phyloP scores from a whole-genome alignment of 2,888 invertebrate species.

The Horisme vitalbata region DNA sequence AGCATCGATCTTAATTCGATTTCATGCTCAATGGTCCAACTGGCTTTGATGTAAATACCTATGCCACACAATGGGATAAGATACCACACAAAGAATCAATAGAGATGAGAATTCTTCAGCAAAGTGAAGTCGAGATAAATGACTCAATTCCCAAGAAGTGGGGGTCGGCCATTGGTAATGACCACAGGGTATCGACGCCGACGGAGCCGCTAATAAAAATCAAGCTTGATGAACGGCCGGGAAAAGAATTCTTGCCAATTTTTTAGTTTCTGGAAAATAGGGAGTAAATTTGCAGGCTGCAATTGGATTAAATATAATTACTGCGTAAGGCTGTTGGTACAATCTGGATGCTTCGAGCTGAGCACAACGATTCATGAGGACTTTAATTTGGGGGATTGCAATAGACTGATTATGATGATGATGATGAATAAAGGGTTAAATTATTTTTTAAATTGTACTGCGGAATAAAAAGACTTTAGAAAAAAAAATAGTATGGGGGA shows the following conservation, averaged over 20 bases:
- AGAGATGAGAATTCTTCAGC: slow-evolving; percentile 21
- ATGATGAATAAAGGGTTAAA: no score
- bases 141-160: slow-evolving; percentile 45
- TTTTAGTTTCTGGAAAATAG: slow-evolving; percentile 7
- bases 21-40: slow-evolving; percentile 35
- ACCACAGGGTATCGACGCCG: slow-evolving; percentile 30
- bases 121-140: slow-evolving; percentile 45
- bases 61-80: slow-evolving; percentile 20
- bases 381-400: no score
- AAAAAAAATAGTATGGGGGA: no score
- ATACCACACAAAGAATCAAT: slow-evolving; percentile 26
- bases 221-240: slow-evolving; percentile 38
- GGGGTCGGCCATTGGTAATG: slow-evolving; percentile 40
- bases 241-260: slow-evolving; percentile 19
- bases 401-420: no score
- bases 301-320: no score
- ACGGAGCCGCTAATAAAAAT: slow-evolving; percentile 38
- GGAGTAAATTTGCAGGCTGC: slow-evolving; percentile 4
- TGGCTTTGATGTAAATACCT: slow-evolving; percentile 35
- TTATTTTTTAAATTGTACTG: no score
- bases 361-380: no score
- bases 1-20: slow-evolving; percentile 37
- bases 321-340: no score
- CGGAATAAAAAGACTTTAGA: no score
- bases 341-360: no score